A percentile compares a stretch with the other conserved stretches of the same genome.
Conservation (phyloP, 2,797 vertebrate species). For the Muscicapa comitata region DNA sequence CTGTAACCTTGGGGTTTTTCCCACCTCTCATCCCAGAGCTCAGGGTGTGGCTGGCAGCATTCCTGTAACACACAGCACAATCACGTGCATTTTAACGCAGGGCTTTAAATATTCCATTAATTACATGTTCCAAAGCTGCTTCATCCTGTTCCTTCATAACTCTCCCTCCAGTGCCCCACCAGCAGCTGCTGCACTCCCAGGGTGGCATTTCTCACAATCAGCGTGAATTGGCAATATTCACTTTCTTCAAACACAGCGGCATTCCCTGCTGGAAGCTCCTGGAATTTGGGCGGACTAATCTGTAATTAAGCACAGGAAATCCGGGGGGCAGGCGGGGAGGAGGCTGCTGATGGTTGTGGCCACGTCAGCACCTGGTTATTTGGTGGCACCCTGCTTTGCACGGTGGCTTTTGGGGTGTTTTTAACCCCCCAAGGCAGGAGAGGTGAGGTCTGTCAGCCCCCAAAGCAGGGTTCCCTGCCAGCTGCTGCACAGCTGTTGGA, state of each 20-base stretch:
- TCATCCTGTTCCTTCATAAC: neutral
- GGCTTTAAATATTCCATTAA: neutral
- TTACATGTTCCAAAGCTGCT: neutral
- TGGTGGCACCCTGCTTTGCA: neutral
- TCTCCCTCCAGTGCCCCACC: neutral
- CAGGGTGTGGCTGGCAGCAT: slow-evolving; percentile 18
- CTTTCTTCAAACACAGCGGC: neutral
- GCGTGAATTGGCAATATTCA: accelerated
- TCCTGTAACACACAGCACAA: neutral
- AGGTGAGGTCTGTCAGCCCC: neutral
- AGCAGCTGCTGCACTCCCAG: neutral
- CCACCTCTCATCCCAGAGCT: neutral
- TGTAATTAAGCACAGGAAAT: slow-evolving; percentile 7
- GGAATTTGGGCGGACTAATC: neutral
- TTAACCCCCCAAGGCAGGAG: accelerated
- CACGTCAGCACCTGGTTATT: neutral
- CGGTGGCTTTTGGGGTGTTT: neutral
- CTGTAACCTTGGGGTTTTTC: neutral
- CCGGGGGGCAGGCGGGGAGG: neutral
- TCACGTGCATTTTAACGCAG: neutral
- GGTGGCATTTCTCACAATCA: neutral
- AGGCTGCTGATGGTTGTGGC: neutral
- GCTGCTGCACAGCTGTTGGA: neutral
- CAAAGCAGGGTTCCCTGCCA: neutral
- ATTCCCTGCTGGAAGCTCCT: neutral